phyloP scores from a whole-genome alignment of 1,140 invertebrate species.

The Drosophila sproati region DNA sequence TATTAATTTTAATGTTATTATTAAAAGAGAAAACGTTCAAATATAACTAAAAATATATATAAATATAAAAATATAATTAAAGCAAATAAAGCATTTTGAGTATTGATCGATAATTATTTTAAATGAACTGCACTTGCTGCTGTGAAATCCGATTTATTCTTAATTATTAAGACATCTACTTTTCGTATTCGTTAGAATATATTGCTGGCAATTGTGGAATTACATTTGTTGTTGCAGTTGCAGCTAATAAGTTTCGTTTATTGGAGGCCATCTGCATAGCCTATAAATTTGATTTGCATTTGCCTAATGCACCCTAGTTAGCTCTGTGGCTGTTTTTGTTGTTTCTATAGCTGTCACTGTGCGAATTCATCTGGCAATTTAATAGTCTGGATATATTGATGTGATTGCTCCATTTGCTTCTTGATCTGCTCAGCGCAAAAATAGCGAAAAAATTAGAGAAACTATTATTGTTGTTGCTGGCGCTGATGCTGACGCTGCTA shows the following conservation, averaged over 20 bases:
- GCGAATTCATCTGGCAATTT: slow-evolving; percentile 38
- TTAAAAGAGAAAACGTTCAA: too few species aligned
- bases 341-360: not conserved
- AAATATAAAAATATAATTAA: too few species aligned
- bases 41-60: too few species aligned
- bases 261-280: not conserved
- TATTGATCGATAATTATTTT: too few species aligned
- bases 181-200: too few species aligned
- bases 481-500: not conserved
- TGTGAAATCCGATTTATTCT: too few species aligned
- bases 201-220: too few species aligned
- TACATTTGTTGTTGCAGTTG: not conserved
- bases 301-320: slow-evolving; percentile 38
- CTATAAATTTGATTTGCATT: slow-evolving; percentile 46
- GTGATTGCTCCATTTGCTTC: slow-evolving; percentile 35
- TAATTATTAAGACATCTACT: too few species aligned
- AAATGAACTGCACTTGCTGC: too few species aligned
- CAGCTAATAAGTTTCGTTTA: not conserved
- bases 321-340: not conserved
- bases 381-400: slow-evolving; percentile 26
- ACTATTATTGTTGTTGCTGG: slow-evolving; percentile 15
- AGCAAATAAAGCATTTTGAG: too few species aligned
- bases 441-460: not conserved
- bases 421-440: slow-evolving; percentile 5
- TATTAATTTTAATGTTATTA: too few species aligned